Evolutionary conservation across 2,797 vertebrate species (phyloP), one percentile per base, ranked within the genome.

Genomic region (Zenarchopterus dispar): DNA sequence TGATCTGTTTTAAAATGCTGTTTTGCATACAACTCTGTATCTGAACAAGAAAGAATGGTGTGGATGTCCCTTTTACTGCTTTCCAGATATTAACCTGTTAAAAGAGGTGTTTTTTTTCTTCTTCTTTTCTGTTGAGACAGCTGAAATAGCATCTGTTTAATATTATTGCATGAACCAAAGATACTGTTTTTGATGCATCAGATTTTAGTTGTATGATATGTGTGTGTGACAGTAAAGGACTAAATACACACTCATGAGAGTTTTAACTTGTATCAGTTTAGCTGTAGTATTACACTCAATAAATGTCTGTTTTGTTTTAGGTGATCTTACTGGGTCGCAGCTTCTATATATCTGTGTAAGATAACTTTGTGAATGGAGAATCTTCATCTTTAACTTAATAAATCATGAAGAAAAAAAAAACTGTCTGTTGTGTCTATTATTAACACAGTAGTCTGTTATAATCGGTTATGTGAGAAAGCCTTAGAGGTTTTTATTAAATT

Each of bases 111-210:
- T n/a, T 49, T 57, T 24, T 72, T 17, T n/a, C 0, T 24, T 2
- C 2, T 28, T 13, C 17, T 41, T 39, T 17, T 26, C 42, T 28
- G 2, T 59, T 49, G 28, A 67, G 33, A 49, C 39, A 31, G 47
- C 26, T 66, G 33, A 45, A 64, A 48, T 60, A 18, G n/a, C 51
- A 66, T 48, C 41, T 8, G 9, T 41, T 41, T 66, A 70, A 70
- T 79, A 77, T 62, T 82, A 33, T 53, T 62, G 67, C 70, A 81
- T 70, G 75, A 46, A 78, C 82, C 63, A 76, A 81, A 82, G 73
- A 77, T 52, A 75, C 31, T 4, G 26, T 61, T 0, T 16, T 19
- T 10, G 67, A 70, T 43, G 39, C 22, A 48, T 63, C 45, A 7
- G n/a, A 49, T 65, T 78, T 75, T 56, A 49, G 8, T 6, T 6